These are phyloP conservation scores for Ophioninae sp. DNA, from an alignment of 2,888 invertebrate species.

Conservation along the genomic window DNA sequence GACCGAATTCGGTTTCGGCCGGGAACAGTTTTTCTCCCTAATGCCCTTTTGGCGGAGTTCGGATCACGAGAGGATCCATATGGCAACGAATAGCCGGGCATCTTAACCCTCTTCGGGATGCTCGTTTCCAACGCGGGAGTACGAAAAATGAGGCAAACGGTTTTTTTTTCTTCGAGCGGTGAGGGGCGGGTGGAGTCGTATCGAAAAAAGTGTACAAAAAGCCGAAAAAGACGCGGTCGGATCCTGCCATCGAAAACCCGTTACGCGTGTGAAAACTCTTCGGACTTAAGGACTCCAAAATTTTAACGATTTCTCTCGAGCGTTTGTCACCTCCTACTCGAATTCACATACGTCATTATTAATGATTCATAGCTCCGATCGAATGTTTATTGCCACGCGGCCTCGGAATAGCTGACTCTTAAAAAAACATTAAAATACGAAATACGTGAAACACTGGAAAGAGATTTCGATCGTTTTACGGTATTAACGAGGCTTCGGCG, in stretches of 20 bases:
- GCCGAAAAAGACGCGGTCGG: constrained; percentile 38
- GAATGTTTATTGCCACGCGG: constrained; percentile 56
- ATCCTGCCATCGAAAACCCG: constrained; percentile 17
- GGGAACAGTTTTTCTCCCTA: background rate
- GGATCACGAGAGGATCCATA: constrained; percentile 54
- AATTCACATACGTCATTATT: constrained; percentile 57
- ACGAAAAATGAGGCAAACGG: constrained; percentile 39
- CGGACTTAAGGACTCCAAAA: constrained; percentile 34
- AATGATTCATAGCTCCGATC: constrained; percentile 63
- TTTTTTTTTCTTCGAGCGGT: background rate
- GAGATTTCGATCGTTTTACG: constrained; percentile 10
- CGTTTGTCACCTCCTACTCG: constrained; percentile 57
- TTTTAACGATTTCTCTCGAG: constrained; percentile 58
- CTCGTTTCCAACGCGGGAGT: constrained; percentile 14
- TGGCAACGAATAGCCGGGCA: constrained; percentile 43
- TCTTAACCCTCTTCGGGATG: constrained; percentile 63
- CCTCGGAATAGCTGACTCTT: constrained; percentile 56
- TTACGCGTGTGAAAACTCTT: constrained; percentile 44
- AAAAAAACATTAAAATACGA: constrained; percentile 54
- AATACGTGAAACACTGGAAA: constrained; percentile 7
- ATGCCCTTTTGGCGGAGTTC: constrained; percentile 24
- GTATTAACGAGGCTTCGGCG: background rate
- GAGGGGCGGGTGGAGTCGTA: background rate
- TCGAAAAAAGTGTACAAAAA: constrained; percentile 12
- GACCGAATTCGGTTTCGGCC: background rate